Base-by-base conservation (phyloP, 1,140 invertebrate genomes). In the Heterodera schachtii region DNA sequence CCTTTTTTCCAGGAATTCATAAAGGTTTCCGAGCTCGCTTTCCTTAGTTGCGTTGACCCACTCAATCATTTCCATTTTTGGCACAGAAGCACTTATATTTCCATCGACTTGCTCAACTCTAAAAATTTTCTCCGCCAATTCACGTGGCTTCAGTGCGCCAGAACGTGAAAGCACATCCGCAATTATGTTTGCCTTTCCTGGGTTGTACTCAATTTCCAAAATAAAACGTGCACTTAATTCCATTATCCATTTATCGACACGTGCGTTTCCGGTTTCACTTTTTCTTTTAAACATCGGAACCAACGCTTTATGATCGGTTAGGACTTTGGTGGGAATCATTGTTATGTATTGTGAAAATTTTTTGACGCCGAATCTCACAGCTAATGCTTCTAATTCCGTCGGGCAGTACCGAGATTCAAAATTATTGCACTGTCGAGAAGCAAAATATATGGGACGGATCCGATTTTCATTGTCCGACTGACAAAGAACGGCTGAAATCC, bases 361-460 rank as follows among this genome's bases (percentile, higher is more conserved):
- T 19, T 76, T 76, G 9, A 64, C 75, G 11, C 47, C 75, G n/a
- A 76, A 76, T 69, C 64, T 69, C 11, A 76, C 64, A 13, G 47
- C 75, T 5, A 77, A 31, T 71, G 75, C 75, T 9, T 77, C 75
- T 3, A 77, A 9, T 9, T 77, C 75, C 2, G 75, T 77, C 16
- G 75, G 41, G 47, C 49, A 77, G 64, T 77, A 77, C 19, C 41
- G 52, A 6, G 49, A 3, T 77, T 77, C 75, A 52, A 19, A 44
- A 13, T 49, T 57, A n/a, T 76, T 76, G 21, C 75, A 76, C 43
- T 71, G 75, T n/a, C 75, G 2, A 3, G 75, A 76, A 19, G 75
- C 75, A 76, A 76, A 76, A 6, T 76, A 76, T 66, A 76, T 49
- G 11, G 75, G 75, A 16, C 75, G 31, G 5, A 76, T 49, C 3